phyloP scores from a whole-genome alignment of 2,797 vertebrate species.

The Gallinago stenura region DNA sequence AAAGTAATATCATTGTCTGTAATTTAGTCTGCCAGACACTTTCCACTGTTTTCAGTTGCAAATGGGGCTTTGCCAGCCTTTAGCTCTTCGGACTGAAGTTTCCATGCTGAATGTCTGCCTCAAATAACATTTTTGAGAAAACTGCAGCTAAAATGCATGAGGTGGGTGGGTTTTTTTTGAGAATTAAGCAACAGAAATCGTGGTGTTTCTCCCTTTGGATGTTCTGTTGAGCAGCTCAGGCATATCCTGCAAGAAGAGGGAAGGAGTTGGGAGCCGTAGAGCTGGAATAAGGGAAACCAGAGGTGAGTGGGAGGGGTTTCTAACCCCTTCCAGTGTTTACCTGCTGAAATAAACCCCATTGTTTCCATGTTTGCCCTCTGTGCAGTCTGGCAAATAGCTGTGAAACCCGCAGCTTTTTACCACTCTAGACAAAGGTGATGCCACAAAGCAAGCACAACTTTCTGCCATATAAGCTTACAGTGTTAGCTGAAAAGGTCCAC shows the following conservation, averaged over 20 bases:
- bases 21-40: neutral
- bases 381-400: neutral
- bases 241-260: neutral
- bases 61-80: neutral
- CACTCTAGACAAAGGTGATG: neutral
- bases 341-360: neutral
- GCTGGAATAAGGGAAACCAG: neutral
- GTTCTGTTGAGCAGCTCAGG: neutral
- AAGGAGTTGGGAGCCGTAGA: fast-evolving
- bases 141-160: neutral
- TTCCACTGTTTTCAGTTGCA: neutral
- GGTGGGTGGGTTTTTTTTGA: neutral
- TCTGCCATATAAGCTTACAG: fast-evolving
- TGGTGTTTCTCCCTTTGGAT: neutral
- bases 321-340: neutral
- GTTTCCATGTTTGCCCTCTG: neutral
- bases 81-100: neutral
- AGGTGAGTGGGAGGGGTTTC: neutral
- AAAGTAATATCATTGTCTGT: neutral
- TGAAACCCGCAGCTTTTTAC: neutral
- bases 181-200: neutral
- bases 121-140: neutral
- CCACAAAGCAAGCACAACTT: neutral
- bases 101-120: neutral
- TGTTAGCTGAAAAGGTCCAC: neutral